Evolutionary conservation across 2,797 vertebrate species (phyloP).

Genomic region (Alosa sapidissima): DNA sequence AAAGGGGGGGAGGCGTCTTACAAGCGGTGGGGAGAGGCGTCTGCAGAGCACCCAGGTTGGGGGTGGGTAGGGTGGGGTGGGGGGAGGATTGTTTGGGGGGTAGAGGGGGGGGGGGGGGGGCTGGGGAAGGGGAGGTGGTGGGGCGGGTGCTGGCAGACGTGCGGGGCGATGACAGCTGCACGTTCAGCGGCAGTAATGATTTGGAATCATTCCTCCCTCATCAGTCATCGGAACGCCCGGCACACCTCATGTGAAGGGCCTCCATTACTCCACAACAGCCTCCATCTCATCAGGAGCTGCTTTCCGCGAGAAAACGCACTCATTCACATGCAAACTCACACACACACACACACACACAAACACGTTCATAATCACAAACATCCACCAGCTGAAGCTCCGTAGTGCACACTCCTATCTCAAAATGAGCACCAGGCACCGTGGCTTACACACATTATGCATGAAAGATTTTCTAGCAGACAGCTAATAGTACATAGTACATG

Average conservation of each 20-base stretch:
- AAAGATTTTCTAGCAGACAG: constrained; percentile 14
- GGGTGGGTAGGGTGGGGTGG: not conserved
- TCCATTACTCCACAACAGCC: constrained; percentile 6
- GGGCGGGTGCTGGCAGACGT: constrained; percentile 5
- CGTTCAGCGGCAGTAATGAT: constrained; percentile 11
- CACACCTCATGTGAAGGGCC: constrained; percentile 25
- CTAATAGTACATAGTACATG: constrained; percentile 19
- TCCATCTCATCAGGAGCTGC: constrained; percentile 24
- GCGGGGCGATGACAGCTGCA: not conserved
- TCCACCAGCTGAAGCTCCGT: constrained; percentile 4
- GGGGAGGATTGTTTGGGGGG: not conserved
- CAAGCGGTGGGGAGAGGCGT: constrained; percentile 46
- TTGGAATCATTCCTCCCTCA: constrained; percentile 26
- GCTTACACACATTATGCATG: not conserved
- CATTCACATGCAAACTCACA: not conserved
- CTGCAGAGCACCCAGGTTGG: constrained; percentile 22
- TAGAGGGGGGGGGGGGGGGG: not conserved
- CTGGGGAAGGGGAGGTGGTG: not conserved
- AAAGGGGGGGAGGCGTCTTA: constrained; percentile 54
- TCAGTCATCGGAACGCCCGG: constrained; percentile 25
- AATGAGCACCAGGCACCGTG: not conserved
- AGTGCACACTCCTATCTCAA: constrained; percentile 3
- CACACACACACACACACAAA: not conserved
- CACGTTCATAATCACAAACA: not conserved
- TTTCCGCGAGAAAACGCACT: not conserved